Evolutionary conservation across 2,888 invertebrate species (phyloP), one percentile per base, ranked within the genome.

Genomic region (Drosophila siamana): DNA sequence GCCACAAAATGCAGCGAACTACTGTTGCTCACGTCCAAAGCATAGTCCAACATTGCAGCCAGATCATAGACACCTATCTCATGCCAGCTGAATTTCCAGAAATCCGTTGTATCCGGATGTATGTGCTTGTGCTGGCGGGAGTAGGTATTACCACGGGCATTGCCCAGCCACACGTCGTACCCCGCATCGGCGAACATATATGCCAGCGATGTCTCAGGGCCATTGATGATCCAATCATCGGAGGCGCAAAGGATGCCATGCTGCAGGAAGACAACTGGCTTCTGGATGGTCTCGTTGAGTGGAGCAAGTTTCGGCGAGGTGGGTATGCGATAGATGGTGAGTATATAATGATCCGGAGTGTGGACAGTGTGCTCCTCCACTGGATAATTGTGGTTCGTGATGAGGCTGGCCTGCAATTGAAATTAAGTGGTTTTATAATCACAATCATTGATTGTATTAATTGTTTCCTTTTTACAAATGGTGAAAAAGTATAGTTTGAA

Each of bases 131-230:
- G 94, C 26, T 92, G 90, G 33, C 92, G 91, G 3, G 93, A 93
- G 80, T 95, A 95, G 0, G 93, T 93, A 81, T 95, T 96, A 11
- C 90, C 97, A 3, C 97, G 94, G 5, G 94, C 94, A 87, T 97
- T 97, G 0, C 96, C 96, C 90, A 97, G 90, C 97, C 97, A 97
- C 0, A 96, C 95, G 74, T 96, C 96, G 75, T 94, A 96, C 1
- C 95, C 95, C 71, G 93, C 93, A 80, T 96, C 95, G 1, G 95
- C 95, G 19, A 96, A 87, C 71, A 91, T 86, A 48, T 90, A 92
- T 0, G 91, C 91, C 26, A 91, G 66, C 2, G 94, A 93, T 0
- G 94, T 93, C 36, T 94, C 93, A 0, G 95, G 95, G 0, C 95
- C 95, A 90, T 95, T 94, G 41, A 96, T 91, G 3, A 97, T 93